A percentile compares a stretch with the other conserved stretches of the same genome.
phyloP scores from a whole-genome alignment of 1,140 invertebrate genomes.

The Lasioglossum albipes region DNA sequence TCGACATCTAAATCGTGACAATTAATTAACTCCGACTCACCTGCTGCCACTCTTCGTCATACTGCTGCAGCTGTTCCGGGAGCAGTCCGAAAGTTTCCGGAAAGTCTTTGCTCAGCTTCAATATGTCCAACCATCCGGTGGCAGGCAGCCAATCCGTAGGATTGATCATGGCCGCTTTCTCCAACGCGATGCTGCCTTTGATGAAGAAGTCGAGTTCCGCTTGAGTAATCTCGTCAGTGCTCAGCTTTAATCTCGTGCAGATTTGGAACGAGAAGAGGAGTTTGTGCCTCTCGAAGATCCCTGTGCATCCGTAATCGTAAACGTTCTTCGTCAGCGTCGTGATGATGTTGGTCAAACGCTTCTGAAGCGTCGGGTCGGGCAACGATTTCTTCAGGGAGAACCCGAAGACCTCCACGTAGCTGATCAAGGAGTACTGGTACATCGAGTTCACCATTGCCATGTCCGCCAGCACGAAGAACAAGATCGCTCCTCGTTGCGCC shows the following conservation, averaged over 20 bases:
- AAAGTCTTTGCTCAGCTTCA: conserved; percentile 86
- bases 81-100: conserved; percentile 84
- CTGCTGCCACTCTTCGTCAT: conserved; percentile 85
- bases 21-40: conserved; percentile 71
- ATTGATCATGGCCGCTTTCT: conserved; percentile 85
- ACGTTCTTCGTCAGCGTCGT: conserved; percentile 91
- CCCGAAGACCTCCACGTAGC: conserved; percentile 90
- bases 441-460: conserved; percentile 92
- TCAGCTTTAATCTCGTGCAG: conserved; percentile 89
- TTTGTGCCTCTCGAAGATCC: conserved; percentile 95
- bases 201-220: conserved; percentile 94
- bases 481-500: conserved; percentile 90
- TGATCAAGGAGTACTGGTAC: conserved; percentile 94
- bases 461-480: conserved; percentile 94
- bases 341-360: conserved; percentile 90
- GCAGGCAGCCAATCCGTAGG: conserved; percentile 87
- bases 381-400: conserved; percentile 89
- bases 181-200: conserved; percentile 89
- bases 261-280: conserved; percentile 95
- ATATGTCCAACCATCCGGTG: conserved; percentile 88
- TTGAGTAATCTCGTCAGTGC: conserved; percentile 83
- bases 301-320: conserved; percentile 94
- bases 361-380: conserved; percentile 86
- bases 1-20: no score
- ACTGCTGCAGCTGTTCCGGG: conserved; percentile 83